These are phyloP conservation scores for Athetis lepigone DNA, from an alignment of 2,888 invertebrate genomes.

Conservation along the genomic window DNA sequence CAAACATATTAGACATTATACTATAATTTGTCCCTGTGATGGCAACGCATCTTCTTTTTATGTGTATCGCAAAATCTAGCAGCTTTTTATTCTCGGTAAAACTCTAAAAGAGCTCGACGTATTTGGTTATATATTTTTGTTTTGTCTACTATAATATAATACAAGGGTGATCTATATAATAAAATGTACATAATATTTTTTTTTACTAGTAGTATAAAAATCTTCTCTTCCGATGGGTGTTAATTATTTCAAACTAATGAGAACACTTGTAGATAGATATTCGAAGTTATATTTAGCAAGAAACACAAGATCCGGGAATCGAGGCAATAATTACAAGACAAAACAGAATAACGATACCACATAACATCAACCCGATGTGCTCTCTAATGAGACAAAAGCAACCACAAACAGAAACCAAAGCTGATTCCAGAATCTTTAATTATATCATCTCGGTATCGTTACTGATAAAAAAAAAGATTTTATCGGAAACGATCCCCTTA, in stretches of 20 bases:
- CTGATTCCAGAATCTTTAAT: slow-evolving; percentile 78
- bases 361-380: slow-evolving; percentile 10
- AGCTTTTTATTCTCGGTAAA: too few species aligned
- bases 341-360: background rate
- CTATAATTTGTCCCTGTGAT: too few species aligned
- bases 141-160: too few species aligned
- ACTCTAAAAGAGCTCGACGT: too few species aligned
- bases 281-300: slow-evolving; percentile 3
- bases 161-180: too few species aligned
- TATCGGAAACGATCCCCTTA: slow-evolving; percentile 77
- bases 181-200: too few species aligned
- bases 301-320: slow-evolving; percentile 8
- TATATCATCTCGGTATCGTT: slow-evolving; percentile 73
- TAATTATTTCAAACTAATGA: slow-evolving; percentile 9
- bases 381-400: slow-evolving; percentile 63
- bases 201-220: too few species aligned
- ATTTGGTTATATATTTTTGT: too few species aligned
- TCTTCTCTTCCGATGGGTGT: background rate
- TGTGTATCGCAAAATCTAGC: too few species aligned
- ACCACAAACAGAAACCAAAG: slow-evolving; percentile 73
- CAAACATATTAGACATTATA: too few species aligned
- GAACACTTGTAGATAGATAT: background rate
- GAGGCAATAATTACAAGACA: slow-evolving; percentile 12
- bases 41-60: too few species aligned
- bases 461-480: slow-evolving; percentile 78